Conservation (phyloP, 2,113 vertebrate species). For the Vidua macroura region DNA sequence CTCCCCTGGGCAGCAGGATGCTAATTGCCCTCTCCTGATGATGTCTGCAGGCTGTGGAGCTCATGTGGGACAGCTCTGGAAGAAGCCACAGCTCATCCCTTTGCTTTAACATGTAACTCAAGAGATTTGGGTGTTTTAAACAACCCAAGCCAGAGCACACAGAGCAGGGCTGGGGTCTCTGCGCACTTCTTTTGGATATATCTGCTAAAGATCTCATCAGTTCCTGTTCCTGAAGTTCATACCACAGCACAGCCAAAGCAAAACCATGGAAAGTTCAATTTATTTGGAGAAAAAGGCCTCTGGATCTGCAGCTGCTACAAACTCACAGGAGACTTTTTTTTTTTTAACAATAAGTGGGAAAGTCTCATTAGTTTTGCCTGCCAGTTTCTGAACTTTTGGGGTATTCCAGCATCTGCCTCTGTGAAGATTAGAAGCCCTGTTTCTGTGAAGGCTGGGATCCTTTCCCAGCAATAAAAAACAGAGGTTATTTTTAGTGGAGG, state of each 20-base stretch:
- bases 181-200: not conserved
- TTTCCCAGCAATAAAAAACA: not conserved
- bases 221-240: not conserved
- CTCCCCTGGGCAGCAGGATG: not conserved
- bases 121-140: not conserved
- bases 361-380: not conserved
- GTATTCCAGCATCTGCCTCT: not conserved
- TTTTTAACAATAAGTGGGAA: not conserved
- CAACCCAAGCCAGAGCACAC: not conserved
- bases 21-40: not conserved
- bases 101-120: not conserved
- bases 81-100: not conserved
- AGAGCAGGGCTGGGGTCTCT: not conserved
- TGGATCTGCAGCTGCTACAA: not conserved
- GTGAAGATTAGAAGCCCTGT: not conserved
- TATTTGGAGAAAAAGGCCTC: not conserved
- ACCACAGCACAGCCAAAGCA: not conserved
- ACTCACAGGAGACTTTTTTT: not conserved
- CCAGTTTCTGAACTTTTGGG: not conserved
- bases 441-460: not conserved
- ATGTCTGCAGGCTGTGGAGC: not conserved
- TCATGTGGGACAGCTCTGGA: not conserved
- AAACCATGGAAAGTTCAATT: not conserved
- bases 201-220: not conserved
- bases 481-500: conserved; percentile 5